Evolutionary conservation across 2,888 invertebrate genomes (phyloP).

Genomic region (Deilephila elpenor): DNA sequence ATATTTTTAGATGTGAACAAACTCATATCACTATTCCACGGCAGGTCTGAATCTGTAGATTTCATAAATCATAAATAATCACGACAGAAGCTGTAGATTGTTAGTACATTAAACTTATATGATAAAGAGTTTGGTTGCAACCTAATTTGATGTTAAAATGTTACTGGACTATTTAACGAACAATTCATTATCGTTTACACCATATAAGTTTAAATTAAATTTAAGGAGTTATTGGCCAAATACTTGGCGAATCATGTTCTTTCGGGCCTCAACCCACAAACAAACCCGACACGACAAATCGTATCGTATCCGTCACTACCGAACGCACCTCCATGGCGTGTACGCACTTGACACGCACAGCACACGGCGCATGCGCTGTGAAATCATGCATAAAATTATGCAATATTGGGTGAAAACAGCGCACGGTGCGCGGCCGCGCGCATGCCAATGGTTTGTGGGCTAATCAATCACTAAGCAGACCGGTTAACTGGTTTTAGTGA

Average conservation of each 20-base stretch:
- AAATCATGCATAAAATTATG: constrained; percentile 66
- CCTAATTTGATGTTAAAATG: too few relatives aligned
- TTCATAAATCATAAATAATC: too few relatives aligned
- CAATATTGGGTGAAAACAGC: constrained; percentile 65
- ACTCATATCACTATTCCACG: too few relatives aligned
- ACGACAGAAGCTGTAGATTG: too few relatives aligned
- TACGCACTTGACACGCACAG: constrained; percentile 46
- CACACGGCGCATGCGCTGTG: constrained; percentile 48
- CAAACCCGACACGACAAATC: background rate
- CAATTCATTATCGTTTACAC: too few relatives aligned
- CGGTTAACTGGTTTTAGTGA: background rate
- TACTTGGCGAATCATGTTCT: too few relatives aligned
- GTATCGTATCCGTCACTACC: background rate
- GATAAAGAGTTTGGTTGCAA: too few relatives aligned
- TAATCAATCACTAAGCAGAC: constrained; percentile 40
- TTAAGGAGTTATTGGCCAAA: background rate
- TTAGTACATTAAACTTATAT: too few relatives aligned
- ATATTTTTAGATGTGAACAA: too few relatives aligned
- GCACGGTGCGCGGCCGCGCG: constrained; percentile 40
- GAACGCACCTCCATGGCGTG: constrained; percentile 33
- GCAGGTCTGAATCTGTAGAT: too few relatives aligned
- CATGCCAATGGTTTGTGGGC: constrained; percentile 48
- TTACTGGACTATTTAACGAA: too few relatives aligned
- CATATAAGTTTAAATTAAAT: background rate
- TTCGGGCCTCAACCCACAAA: too few relatives aligned